These are phyloP conservation scores for Coranthus polyacanthus DNA, from an alignment of 2,797 vertebrate genomes.

Conservation along the genomic window DNA sequence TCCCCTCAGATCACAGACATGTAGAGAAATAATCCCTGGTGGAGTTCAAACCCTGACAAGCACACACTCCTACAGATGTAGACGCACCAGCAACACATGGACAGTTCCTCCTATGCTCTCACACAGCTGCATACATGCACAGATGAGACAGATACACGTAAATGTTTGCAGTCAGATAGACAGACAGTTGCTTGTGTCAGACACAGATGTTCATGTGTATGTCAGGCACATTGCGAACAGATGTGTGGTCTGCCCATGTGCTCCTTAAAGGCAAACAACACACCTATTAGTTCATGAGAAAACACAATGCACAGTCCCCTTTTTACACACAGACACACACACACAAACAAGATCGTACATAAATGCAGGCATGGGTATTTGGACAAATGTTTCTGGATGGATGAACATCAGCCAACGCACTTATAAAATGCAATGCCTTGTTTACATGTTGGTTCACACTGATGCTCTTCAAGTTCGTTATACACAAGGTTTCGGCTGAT, in stretches of 20 bases:
- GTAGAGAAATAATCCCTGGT: slow-evolving; percentile 21
- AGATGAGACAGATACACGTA: slow-evolving; percentile 3
- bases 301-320: neutral
- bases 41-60: slow-evolving; percentile 21
- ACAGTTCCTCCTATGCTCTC: neutral
- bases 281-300: slow-evolving; percentile 10
- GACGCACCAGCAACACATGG: slow-evolving; percentile 26
- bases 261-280: slow-evolving; percentile 31
- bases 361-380: slow-evolving; percentile 22
- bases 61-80: slow-evolving; percentile 14
- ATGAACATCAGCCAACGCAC: slow-evolving; percentile 32
- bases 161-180: slow-evolving; percentile 10
- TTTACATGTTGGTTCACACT: slow-evolving; percentile 37
- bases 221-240: slow-evolving; percentile 31
- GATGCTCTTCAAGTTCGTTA: slow-evolving; percentile 47
- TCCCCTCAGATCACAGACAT: slow-evolving; percentile 28
- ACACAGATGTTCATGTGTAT: slow-evolving; percentile 47
- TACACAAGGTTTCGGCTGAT: slow-evolving; percentile 39
- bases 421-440: slow-evolving; percentile 29
- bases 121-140: slow-evolving; percentile 3
- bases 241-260: slow-evolving; percentile 25
- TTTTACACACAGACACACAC: neutral
- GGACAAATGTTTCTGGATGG: slow-evolving; percentile 39
- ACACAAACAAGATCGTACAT: slow-evolving; percentile 6
- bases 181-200: slow-evolving; percentile 29